Evolutionary conservation across 1,140 invertebrate species (phyloP), one percentile per base, ranked within the genome.

Genomic region (Drosophila malerkotliana): DNA sequence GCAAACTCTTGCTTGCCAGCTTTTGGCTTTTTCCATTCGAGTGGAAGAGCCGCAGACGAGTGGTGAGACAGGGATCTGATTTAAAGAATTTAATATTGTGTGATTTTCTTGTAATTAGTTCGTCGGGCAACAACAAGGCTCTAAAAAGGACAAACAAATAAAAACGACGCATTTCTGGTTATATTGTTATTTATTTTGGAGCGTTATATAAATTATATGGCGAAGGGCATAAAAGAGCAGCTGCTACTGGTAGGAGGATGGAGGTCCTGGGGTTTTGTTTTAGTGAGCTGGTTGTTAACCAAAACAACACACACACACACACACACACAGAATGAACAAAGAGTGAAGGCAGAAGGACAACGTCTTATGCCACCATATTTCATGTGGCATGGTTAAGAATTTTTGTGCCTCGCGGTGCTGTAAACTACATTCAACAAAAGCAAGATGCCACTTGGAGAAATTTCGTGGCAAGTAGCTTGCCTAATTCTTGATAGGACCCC

Each of bases 381-480:
- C 74, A 81, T 85, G 81, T 82, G 81, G 78, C 82, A 81, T 75
- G 81, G 77, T 82, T 87, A 87, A 85, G 83, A 85, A 85, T 84
- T 81, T 69, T 77, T 74, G 57, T 81, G 81, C 68, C 82, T 87
- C 72, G 73, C 73, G 73, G 73, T 76, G 72, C 72, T 76, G 73
- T 76, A 76, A 76, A 76, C 73, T 76, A 76, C 63, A 76, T 66
- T 59, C 68, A 74, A 48, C 63, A 67, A n/a, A 39, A 45, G 28
- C n/a, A 66, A n/a, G 21, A 28, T 34, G 45, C 10, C 47, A 57
- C 53, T 14, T 12, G 18, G 44, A 61, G 14, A 68, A 26, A 48
- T 5, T 5, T 24, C 5, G 18, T 28, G 6, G 15, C 12, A 3
- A 6, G 10, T 15, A 1, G 48, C 8, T 41, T 51, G 5, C 14